Evolutionary conservation across 2,888 invertebrate genomes (phyloP).

Genomic region (Mayetiola destructor): DNA sequence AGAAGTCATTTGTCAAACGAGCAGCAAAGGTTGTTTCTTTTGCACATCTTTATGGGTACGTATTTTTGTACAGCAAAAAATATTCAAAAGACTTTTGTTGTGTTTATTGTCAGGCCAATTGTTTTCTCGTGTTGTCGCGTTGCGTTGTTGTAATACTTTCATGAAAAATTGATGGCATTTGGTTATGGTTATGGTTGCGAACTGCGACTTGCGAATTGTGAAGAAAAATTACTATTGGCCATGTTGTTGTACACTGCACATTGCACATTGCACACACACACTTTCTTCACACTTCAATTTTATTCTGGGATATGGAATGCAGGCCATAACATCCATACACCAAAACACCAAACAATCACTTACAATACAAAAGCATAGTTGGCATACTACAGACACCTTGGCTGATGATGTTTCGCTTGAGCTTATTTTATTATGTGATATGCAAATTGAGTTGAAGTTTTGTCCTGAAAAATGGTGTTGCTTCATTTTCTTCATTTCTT

Average conservation of each 20-base stretch:
- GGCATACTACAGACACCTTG: no score
- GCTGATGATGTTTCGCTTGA: no score
- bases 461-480: conserved; percentile 7
- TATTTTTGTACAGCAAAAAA: no score
- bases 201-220: no score
- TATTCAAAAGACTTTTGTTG: no score
- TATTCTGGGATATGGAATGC: neutral
- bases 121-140: neutral
- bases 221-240: conserved; percentile 5
- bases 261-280: neutral
- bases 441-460: conserved; percentile 7
- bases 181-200: no score
- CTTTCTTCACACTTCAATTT: conserved; percentile 4
- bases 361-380: no score
- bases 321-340: no score
- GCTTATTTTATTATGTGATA: conserved; percentile 12
- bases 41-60: no score
- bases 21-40: conserved; percentile 3
- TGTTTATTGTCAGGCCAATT: neutral
- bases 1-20: conserved; percentile 9
- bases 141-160: no score
- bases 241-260: neutral
- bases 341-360: no score
- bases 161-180: conserved; percentile 3
- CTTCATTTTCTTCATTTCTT: no score